Evolutionary conservation across 2,113 vertebrate species (phyloP).

Genomic region (Chamaea fasciata): DNA sequence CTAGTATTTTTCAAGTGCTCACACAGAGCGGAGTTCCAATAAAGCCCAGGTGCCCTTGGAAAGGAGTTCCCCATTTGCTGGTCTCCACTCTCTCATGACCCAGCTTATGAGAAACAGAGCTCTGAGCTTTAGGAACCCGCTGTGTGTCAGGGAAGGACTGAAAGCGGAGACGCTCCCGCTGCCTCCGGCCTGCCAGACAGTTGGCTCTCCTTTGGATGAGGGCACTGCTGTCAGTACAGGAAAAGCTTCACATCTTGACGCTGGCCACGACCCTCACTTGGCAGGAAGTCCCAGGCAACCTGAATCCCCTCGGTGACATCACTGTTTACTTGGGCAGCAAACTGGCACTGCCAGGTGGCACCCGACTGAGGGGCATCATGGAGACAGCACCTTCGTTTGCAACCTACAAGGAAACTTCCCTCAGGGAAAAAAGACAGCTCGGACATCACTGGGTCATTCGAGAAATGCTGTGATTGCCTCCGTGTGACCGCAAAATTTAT

Average conservation of each 20-base stretch:
- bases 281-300: background rate
- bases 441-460: fast-evolving
- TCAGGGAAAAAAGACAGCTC: background rate
- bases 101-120: background rate
- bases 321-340: background rate
- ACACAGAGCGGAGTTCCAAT: background rate
- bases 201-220: background rate
- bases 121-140: background rate
- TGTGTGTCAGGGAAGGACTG: background rate
- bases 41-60: background rate
- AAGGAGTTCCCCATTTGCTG: background rate
- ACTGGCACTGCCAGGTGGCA: background rate
- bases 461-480: background rate
- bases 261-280: background rate
- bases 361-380: fast-evolving
- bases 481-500: background rate
- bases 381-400: background rate
- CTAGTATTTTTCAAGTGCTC: background rate
- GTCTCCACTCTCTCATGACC: background rate
- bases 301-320: background rate
- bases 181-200: background rate
- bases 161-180: fast-evolving
- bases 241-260: background rate
- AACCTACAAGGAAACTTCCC: background rate
- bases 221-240: background rate